Percentiles rank a stretch among this genome's conserved stretches.
These are phyloP conservation scores for Chrysolina americana DNA, from an alignment of 2,888 invertebrate genomes.

Conservation along the genomic window DNA sequence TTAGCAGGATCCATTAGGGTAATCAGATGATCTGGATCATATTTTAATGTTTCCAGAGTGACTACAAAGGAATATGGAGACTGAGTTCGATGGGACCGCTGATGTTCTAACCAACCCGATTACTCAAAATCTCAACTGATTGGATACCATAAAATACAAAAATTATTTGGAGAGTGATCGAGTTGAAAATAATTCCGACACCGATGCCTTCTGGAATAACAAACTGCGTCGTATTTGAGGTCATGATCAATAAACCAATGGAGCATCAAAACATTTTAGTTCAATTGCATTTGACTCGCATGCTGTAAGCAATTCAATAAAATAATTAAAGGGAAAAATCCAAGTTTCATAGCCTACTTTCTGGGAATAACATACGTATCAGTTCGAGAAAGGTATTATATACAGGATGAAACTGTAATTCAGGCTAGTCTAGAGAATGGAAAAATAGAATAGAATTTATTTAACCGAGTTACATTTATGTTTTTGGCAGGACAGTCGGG, in stretches of 20 bases:
- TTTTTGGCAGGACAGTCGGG: no score
- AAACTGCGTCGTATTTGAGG: neutral
- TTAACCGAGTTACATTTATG: no score
- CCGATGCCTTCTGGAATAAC: neutral
- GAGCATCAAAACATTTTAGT: neutral
- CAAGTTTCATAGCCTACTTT: neutral
- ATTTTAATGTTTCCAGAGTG: no score
- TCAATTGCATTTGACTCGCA: neutral
- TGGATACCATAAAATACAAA: neutral
- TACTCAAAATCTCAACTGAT: no score
- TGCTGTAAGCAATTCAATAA: neutral
- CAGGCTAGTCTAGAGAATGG: no score
- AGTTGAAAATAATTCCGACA: no score
- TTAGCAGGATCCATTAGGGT: no score
- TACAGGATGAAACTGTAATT: neutral
- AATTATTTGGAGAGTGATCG: neutral
- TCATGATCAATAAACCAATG: neutral
- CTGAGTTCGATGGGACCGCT: no score
- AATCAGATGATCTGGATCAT: no score
- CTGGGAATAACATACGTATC: neutral
- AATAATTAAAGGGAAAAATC: neutral
- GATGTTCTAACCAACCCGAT: no score
- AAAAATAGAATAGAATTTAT: no score
- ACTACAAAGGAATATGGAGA: no score
- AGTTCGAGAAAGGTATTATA: neutral